Evolutionary conservation across 2,113 vertebrate genomes (phyloP).

Genomic region (Actenoides lindsayi): DNA sequence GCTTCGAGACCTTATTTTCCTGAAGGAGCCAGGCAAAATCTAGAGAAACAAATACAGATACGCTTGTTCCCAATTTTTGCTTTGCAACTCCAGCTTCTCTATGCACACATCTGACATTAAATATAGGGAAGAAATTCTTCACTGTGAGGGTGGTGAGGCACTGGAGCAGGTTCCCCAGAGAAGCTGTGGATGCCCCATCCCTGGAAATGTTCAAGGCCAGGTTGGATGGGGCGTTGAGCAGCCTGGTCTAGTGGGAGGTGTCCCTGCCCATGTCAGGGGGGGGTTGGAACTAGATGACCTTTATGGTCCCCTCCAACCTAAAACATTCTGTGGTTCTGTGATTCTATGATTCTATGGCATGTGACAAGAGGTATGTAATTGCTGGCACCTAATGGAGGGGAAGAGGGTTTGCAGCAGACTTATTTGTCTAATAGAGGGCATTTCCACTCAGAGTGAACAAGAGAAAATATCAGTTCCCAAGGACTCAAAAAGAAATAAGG

Average conservation of each 20-base stretch:
- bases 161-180: neutral
- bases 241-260: too few species aligned
- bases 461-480: neutral
- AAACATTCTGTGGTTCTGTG: neutral
- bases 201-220: neutral
- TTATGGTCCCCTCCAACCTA: neutral
- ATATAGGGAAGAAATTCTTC: neutral
- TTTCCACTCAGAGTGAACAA: neutral
- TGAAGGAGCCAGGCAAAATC: neutral
- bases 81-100: neutral
- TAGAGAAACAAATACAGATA: neutral
- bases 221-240: neutral
- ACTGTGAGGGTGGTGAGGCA: neutral
- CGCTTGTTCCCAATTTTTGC: neutral
- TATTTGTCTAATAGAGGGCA: neutral
- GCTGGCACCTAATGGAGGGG: neutral
- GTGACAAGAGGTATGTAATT: fast-evolving
- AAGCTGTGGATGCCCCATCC: neutral
- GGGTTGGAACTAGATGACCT: neutral
- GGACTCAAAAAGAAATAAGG: neutral
- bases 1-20: neutral
- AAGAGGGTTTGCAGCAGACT: neutral
- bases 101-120: neutral
- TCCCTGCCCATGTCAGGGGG: neutral
- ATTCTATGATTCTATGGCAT: neutral